Conservation (phyloP, 2,797 vertebrate genomes). For the Tympanoctomys barrerae region DNA sequence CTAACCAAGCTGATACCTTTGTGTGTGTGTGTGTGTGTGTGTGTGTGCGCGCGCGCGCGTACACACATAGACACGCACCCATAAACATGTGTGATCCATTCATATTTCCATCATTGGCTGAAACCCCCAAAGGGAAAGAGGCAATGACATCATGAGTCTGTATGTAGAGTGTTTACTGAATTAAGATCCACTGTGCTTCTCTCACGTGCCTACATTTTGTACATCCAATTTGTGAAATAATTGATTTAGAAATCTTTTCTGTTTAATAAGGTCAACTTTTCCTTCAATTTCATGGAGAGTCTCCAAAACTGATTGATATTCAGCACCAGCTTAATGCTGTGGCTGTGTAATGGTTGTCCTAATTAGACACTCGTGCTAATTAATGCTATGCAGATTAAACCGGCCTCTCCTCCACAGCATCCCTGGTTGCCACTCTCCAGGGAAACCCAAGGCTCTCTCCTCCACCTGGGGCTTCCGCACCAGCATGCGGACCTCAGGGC, state of each 20-base stretch:
- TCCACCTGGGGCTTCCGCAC: neutral
- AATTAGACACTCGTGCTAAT: constrained; percentile 81
- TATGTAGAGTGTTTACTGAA: neutral
- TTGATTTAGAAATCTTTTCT: constrained; percentile 57
- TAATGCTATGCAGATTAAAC: constrained; percentile 66
- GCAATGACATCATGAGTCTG: neutral
- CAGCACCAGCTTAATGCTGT: neutral
- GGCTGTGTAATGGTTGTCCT: constrained; percentile 57
- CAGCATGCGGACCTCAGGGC: neutral
- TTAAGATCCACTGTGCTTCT: constrained; percentile 24
- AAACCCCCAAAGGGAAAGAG: neutral
- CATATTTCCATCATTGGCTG: neutral
- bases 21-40: neutral
- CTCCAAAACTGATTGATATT: neutral
- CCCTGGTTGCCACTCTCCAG: neutral
- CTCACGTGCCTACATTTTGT: neutral
- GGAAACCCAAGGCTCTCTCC: neutral
- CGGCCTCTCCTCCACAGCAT: neutral
- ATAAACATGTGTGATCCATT: neutral
- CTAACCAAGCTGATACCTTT: neutral
- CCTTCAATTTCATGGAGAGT: neutral
- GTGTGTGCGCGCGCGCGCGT: too few relatives aligned
- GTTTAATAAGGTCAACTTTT: constrained; percentile 69
- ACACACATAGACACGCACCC: accelerated
- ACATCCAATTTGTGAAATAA: constrained; percentile 38